These are phyloP conservation scores for Pagetopsis macropterus DNA, from an alignment of 2,797 vertebrate genomes.

Conservation along the genomic window DNA sequence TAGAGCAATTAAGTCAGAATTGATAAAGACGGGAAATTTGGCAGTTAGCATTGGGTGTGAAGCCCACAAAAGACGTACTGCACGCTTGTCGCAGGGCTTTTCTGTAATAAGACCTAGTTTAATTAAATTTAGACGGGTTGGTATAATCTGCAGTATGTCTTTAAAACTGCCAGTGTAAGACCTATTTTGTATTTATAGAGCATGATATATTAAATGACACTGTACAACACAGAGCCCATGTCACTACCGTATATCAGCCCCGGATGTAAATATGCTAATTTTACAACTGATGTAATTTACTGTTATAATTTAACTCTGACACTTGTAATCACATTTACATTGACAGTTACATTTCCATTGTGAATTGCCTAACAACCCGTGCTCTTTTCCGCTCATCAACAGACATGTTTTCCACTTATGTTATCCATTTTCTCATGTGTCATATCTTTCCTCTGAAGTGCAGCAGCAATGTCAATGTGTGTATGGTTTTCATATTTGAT, in stretches of 20 bases:
- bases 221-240: slow-evolving; percentile 35
- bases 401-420: slow-evolving; percentile 26
- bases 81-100: slow-evolving; percentile 37
- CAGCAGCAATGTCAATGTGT: slow-evolving; percentile 63
- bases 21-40: slow-evolving; percentile 36
- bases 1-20: slow-evolving; percentile 55
- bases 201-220: slow-evolving; percentile 47
- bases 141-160: slow-evolving; percentile 48
- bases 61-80: slow-evolving; percentile 37
- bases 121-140: slow-evolving; percentile 54
- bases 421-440: slow-evolving; percentile 37
- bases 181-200: slow-evolving; percentile 42
- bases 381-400: slow-evolving; percentile 43
- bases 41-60: slow-evolving; percentile 21
- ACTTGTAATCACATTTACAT: slow-evolving; percentile 38
- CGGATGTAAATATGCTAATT: slow-evolving; percentile 65
- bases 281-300: slow-evolving; percentile 45
- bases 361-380: slow-evolving; percentile 23
- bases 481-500: slow-evolving; percentile 63
- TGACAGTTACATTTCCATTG: slow-evolving; percentile 30
- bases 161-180: slow-evolving; percentile 47
- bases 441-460: slow-evolving; percentile 38
- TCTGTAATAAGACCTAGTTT: slow-evolving; percentile 47
- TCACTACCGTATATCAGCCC: slow-evolving; percentile 32
- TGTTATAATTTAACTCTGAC: slow-evolving; percentile 35